Evolutionary conservation across 2,113 vertebrate species (phyloP).

Genomic region (Coryphaenoides rupestris): DNA sequence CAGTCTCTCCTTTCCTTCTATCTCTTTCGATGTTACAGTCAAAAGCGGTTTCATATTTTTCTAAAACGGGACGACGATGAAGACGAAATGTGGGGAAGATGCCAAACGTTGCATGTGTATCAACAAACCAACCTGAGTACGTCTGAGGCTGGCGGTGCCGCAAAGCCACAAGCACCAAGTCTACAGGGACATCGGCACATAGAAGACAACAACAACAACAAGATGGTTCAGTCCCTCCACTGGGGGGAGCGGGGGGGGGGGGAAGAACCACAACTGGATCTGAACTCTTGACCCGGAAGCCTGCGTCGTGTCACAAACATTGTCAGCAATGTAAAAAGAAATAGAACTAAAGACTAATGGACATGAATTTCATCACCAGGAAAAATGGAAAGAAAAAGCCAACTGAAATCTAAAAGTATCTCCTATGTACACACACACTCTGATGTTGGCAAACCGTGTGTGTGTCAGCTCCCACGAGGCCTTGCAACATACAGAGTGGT

Average conservation of each 20-base stretch:
- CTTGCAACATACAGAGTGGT: conserved; percentile 43
- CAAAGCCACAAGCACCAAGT: no score
- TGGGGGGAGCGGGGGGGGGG: no score
- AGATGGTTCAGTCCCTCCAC: no score
- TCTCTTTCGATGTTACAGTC: conserved; percentile 53
- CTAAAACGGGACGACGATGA: conserved; percentile 53
- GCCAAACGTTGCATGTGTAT: conserved; percentile 77
- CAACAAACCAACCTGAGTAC: conserved; percentile 48
- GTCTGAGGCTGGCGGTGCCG: conserved; percentile 23
- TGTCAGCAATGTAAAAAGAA: neutral
- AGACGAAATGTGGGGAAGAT: conserved; percentile 60
- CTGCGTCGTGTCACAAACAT: no score
- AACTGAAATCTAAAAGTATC: conserved; percentile 50
- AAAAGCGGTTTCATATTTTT: conserved; percentile 66
- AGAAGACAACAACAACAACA: no score
- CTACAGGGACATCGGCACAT: no score
- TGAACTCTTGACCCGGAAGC: no score
- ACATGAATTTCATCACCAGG: conserved; percentile 17
- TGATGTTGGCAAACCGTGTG: conserved; percentile 3
- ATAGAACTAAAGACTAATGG: neutral
- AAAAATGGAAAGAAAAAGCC: conserved; percentile 56
- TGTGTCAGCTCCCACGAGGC: conserved; percentile 47
- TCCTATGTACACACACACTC: no score
- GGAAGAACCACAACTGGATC: no score
- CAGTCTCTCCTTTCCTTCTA: conserved; percentile 33